Evolutionary conservation across 2,113 vertebrate species (phyloP).

Genomic region (Alexandromys fortis): DNA sequence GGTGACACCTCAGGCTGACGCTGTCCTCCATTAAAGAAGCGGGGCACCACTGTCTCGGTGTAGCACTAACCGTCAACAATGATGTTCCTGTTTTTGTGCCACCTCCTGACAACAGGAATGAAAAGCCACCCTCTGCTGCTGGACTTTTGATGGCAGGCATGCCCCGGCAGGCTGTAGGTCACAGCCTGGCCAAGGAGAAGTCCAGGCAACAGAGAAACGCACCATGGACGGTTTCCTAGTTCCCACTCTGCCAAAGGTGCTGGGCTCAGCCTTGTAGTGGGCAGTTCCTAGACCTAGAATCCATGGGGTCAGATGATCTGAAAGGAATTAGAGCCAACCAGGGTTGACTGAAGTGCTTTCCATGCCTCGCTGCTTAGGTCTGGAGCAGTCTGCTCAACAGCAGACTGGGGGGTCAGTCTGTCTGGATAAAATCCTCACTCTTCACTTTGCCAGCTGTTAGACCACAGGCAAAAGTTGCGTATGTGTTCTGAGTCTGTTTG

Average conservation of each 20-base stretch:
- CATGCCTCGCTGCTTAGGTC: background rate
- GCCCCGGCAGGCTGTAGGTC: background rate
- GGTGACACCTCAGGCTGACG: fast-evolving
- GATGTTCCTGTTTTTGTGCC: background rate
- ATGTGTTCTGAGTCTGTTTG: background rate
- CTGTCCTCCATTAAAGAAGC: background rate
- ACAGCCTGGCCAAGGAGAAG: background rate
- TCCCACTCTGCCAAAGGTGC: background rate
- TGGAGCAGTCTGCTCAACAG: background rate
- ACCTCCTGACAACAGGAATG: background rate
- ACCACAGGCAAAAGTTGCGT: background rate
- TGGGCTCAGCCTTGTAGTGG: fast-evolving
- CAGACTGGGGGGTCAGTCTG: background rate
- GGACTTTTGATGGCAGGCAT: background rate
- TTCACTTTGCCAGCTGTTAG: background rate
- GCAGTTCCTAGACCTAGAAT: background rate
- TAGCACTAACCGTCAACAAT: fast-evolving
- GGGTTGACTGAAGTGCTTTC: fast-evolving
- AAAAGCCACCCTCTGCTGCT: background rate
- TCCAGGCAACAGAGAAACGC: background rate
- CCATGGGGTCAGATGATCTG: background rate
- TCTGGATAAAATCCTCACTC: background rate
- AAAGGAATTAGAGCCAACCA: background rate
- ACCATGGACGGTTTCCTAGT: background rate
- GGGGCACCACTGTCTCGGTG: fast-evolving